A percentile compares a stretch with the other conserved stretches of the same genome.
phyloP scores from a whole-genome alignment of 2,113 vertebrate species.

The Pan paniscus region DNA sequence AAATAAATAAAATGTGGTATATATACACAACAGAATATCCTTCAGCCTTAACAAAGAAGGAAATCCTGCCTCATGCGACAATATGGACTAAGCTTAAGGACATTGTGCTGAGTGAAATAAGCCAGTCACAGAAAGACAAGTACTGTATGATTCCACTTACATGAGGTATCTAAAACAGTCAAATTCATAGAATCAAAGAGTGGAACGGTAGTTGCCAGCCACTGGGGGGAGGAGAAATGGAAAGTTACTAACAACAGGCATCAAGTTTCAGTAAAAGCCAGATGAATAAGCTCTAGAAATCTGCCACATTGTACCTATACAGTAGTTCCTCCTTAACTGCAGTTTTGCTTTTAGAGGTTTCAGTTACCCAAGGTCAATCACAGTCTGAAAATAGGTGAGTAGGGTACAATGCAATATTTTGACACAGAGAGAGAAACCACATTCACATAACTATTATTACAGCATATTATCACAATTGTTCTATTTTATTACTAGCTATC shows the following conservation, averaged over 20 bases:
- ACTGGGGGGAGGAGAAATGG: not conserved
- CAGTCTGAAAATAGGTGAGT: not conserved
- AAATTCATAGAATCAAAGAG: not conserved
- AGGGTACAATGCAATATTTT: not conserved
- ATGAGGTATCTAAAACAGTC: not conserved
- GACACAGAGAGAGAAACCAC: not conserved
- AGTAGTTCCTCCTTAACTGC: not conserved
- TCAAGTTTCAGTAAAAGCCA: not conserved
- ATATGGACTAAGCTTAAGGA: not conserved
- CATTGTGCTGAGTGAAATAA: not conserved
- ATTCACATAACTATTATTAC: not conserved
- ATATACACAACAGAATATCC: not conserved
- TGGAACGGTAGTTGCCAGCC: not conserved
- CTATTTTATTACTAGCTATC: not conserved
- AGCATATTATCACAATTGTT: not conserved
- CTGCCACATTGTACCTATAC: not conserved
- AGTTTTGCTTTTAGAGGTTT: not conserved
- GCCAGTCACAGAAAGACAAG: not conserved
- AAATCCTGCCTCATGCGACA: not conserved
- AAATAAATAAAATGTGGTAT: not conserved
- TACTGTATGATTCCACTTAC: not conserved
- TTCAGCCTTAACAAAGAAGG: not conserved
- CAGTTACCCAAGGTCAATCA: not conserved
- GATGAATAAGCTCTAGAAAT: not conserved
- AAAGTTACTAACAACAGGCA: not conserved